phyloP scores from a whole-genome alignment of 2,888 invertebrate genomes.

The Rapana venosa region DNA sequence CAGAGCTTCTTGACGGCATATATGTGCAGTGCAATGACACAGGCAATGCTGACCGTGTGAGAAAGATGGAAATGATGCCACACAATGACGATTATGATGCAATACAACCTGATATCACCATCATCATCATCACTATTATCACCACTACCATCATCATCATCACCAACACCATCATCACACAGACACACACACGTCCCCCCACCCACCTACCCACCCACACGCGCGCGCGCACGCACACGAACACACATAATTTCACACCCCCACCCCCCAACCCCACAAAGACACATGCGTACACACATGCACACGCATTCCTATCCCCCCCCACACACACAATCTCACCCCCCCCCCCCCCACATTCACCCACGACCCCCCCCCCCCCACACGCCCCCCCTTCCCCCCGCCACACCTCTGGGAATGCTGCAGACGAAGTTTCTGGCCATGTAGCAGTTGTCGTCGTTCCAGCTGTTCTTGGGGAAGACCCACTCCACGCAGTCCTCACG shows the following conservation, averaged over 20 bases:
- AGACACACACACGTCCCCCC: too few relatives aligned
- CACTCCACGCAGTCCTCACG: conserved; percentile 68
- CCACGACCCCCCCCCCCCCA: background rate
- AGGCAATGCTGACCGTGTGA: background rate
- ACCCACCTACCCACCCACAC: background rate
- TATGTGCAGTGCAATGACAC: background rate
- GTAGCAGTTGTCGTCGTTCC: conserved; percentile 71
- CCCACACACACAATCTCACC: background rate
- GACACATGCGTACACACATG: background rate
- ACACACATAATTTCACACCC: background rate
- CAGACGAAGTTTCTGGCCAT: conserved; percentile 61
- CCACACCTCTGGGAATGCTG: conserved; percentile 60
- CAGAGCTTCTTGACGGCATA: too few relatives aligned
- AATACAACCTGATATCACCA: background rate
- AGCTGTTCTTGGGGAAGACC: conserved; percentile 46
- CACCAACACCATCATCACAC: too few relatives aligned
- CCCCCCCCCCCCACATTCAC: background rate
- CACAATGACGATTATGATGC: background rate
- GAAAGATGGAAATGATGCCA: background rate
- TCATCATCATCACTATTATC: too few relatives aligned
- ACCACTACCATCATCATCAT: too few relatives aligned
- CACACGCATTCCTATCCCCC: background rate
- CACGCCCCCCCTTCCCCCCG: background rate
- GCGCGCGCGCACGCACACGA: background rate
- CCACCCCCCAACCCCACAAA: background rate